Evolutionary conservation across 1,140 invertebrate genomes (phyloP).

Genomic region (Heliconius himera): DNA sequence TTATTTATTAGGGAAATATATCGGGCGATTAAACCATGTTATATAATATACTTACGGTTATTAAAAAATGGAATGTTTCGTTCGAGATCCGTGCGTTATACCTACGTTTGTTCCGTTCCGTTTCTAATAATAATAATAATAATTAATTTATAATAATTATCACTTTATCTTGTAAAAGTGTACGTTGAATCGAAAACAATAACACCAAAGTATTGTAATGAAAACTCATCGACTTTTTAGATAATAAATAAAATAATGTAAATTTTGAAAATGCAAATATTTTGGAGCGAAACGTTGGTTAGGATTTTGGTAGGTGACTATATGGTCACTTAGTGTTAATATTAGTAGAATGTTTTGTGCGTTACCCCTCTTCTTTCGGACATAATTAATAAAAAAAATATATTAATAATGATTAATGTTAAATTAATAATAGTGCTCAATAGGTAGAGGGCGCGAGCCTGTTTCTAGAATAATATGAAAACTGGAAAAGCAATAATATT

Average conservation of each 20-base stretch:
- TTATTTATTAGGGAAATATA: conserved; percentile 66
- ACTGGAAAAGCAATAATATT: conserved; percentile 75
- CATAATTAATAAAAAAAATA: conserved; percentile 58
- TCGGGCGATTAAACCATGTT: conserved; percentile 53
- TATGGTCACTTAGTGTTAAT: conserved; percentile 49
- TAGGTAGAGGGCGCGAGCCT: conserved; percentile 65
- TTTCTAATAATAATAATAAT: background rate
- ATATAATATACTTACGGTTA: conserved; percentile 21
- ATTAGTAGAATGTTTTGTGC: conserved; percentile 75
- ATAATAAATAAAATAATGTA: conserved; percentile 72
- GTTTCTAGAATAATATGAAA: conserved; percentile 55
- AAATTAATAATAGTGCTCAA: conserved; percentile 79
- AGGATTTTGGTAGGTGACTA: conserved; percentile 56
- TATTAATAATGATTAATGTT: conserved; percentile 49
- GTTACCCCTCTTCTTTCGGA: conserved; percentile 60
- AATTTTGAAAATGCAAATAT: conserved; percentile 71
- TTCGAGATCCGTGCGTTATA: background rate
- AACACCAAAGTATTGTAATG: conserved; percentile 77
- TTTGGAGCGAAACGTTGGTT: conserved; percentile 74
- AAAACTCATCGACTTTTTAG: conserved; percentile 80
- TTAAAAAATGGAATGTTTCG: background rate
- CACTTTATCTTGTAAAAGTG: conserved; percentile 47
- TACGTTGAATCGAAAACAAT: conserved; percentile 74
- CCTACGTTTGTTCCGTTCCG: background rate
- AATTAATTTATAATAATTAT: conserved; percentile 25